Base-by-base conservation (phyloP, 2,888 invertebrate species). In the Drosophila greeni region DNA sequence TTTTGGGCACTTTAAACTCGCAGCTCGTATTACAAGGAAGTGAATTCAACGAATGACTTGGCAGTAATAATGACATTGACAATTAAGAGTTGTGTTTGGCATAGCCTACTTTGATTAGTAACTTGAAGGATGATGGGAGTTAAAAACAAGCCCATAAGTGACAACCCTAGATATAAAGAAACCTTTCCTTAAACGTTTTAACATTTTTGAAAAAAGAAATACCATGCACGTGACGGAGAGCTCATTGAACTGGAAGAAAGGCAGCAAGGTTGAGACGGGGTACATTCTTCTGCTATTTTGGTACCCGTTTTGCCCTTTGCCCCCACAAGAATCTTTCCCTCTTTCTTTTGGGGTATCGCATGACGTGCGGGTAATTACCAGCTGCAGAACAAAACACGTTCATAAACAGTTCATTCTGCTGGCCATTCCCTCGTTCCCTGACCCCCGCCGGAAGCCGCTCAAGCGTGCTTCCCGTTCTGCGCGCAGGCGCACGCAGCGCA, bases 331-430 rank as follows among this genome's bases (percentile, higher is more conserved):
- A 43, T 45, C 16, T 59, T 33, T 55, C 26, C 26, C 53, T 65
- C 31, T 26, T 47, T 51, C 65, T 62, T 65, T 70, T 57, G 59
- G 70, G 72, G 58, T 43, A 64, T 36, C 62, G 67, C 55, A 54
- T 72, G 75, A 75, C 72, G 70, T 84, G 75, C 60, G 56, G 76
- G 76, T 66, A 84, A 79, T 79, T 81, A 83, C 82, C 65, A 56
- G 60, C 74, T 45, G 52, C 56, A 64, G 58, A 66, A 71, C 62
- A 72, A 59, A 76, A 68, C 70, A 55, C 60, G 67, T 65, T 64
- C 72, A 67, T 72, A 73, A 71, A 66, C 69, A 76, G 61, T 67
- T 61, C 61, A 53, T 57, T 60, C 66, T 65, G 33, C 20, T 58
- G 69, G 47, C 40, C 49, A 43, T 42, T 34, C 23, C 23, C 53